Evolutionary conservation across 92 coral and sea anemone genomes (phyloP).

Genomic region (Umimayanthus kanabou): DNA sequence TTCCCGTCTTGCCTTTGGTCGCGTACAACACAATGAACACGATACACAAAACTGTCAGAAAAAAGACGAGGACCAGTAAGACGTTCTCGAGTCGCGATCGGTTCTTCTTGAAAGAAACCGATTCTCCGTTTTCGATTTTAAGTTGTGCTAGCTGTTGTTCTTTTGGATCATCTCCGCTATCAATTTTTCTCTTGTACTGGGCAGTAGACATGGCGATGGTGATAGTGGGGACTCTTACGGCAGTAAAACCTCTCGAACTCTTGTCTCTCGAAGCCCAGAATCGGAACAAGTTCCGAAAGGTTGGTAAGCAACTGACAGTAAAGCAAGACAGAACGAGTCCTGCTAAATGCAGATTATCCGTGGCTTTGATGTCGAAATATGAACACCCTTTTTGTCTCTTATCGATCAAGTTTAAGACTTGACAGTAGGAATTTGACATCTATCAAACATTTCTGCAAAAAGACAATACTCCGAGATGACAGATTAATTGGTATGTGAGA

Average conservation of each 20-base stretch:
- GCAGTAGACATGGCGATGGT: slow-evolving; percentile 16
- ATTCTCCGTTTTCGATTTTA: slow-evolving; percentile 8
- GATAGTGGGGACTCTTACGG: not conserved
- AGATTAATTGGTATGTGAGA: not conserved
- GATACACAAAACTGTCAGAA: slow-evolving; percentile 39
- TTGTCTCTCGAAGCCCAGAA: not conserved
- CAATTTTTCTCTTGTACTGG: slow-evolving; percentile 47
- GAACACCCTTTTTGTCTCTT: not conserved
- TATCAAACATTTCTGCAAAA: not conserved
- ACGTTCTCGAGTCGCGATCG: slow-evolving; percentile 52
- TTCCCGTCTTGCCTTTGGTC: not conserved
- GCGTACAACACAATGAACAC: slow-evolving; percentile 53
- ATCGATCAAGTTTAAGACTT: not conserved
- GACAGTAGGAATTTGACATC: not conserved
- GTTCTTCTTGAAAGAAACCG: not conserved
- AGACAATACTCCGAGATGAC: not conserved
- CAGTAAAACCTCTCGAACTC: too few species aligned
- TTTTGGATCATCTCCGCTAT: slow-evolving; percentile 28
- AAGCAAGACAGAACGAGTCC: not conserved
- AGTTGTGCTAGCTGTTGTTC: not conserved
- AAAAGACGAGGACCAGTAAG: slow-evolving; percentile 34
- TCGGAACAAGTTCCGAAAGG: not conserved
- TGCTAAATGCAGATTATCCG: not conserved
- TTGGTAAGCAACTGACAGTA: too few species aligned
- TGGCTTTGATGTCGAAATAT: not conserved